Evolutionary conservation across 2,888 invertebrate species (phyloP), one percentile per base, ranked within the genome.

Genomic region (Drosophila ezoana): DNA sequence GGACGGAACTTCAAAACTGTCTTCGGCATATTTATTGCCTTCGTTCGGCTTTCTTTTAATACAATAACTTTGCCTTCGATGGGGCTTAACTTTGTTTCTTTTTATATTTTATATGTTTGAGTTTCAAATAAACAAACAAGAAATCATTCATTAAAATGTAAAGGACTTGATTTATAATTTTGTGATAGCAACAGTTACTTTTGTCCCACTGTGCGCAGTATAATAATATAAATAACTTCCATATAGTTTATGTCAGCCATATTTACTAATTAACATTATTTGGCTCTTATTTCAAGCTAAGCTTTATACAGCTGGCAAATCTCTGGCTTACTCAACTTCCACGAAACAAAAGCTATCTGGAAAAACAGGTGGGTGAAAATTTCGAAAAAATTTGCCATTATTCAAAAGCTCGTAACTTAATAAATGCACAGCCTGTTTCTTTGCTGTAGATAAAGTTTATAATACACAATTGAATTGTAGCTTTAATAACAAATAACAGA

Each of bases 1-100:
- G 10, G 28, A n/a, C 48, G 16, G 28, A 8, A 35, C 38, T 54
- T 33, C 16, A 54, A 52, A 67, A 45, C 61, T 63, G 71, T 71
- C 68, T 62, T 48, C 53, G 13, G 33, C 38, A 68, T 64, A 72
- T 87, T 83, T 87, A 85, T 87, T 61, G 68, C 67, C 76, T 61
- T 60, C 56, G 28, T 53, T 45, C 43, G 20, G 35, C 58, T 43
- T 61, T 66, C 44, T 43, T 60, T 71, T 66, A 57, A 72, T 77
- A 72, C 64, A 57, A 72, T 77, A 72, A 60, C 58, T 38, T 59
- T 53, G 67, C 51, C 28, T 71, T 61, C 41, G 10, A 37, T 18
- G 71, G 40, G 48, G 14, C 53, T 67, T 68, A 47, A 41, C 45
- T 64, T 68, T 44, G 61, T 60, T 37, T 47, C 32, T 11, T 45